Evolutionary conservation across 2,797 vertebrate species (phyloP).

Genomic region (Naso thynnoides): DNA sequence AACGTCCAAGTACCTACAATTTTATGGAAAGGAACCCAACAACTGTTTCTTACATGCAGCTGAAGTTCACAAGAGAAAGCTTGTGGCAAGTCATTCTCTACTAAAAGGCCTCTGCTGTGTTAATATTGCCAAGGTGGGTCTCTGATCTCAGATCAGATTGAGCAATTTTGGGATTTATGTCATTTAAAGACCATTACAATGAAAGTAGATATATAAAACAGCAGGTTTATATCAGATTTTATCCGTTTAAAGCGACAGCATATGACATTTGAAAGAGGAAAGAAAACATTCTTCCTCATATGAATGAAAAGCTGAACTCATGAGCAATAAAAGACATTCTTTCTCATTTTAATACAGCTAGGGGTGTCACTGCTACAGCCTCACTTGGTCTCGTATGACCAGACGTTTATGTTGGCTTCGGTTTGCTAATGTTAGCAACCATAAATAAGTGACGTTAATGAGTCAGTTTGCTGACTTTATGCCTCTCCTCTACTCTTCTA

Average conservation of each 20-base stretch:
- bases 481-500: not conserved
- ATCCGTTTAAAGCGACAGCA: not conserved
- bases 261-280: slow-evolving; percentile 2
- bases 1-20: slow-evolving; percentile 64
- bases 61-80: slow-evolving; percentile 43
- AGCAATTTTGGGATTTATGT: slow-evolving; percentile 11
- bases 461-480: not conserved
- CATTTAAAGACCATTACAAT: slow-evolving; percentile 39
- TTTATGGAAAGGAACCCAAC: slow-evolving; percentile 64
- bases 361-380: not conserved
- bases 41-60: slow-evolving; percentile 69
- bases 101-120: slow-evolving; percentile 65
- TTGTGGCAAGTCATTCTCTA: slow-evolving; percentile 50
- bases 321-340: not conserved
- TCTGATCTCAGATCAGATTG: slow-evolving; percentile 36
- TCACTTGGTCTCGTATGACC: slow-evolving; percentile 2
- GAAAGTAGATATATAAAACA: not conserved
- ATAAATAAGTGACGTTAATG: not conserved
- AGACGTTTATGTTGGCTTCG: not conserved
- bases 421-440: not conserved
- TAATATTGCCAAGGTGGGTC: slow-evolving; percentile 50
- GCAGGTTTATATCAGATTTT: not conserved
- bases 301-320: not conserved
- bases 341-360: not conserved
- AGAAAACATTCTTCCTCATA: not conserved